Evolutionary conservation across 2,888 invertebrate species (phyloP).

Genomic region (Cephonodes hylas): DNA sequence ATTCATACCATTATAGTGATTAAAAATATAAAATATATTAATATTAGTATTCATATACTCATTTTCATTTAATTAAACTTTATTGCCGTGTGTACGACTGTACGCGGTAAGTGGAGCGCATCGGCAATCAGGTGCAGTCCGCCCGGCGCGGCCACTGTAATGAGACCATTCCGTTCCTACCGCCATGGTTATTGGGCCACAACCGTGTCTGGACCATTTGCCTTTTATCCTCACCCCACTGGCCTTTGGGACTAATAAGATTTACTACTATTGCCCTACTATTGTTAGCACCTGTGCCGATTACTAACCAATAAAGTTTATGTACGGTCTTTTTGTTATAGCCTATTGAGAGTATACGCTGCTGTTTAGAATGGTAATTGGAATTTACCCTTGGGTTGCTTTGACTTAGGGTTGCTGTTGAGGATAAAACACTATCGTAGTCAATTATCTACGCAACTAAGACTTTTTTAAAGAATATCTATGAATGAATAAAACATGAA

Average conservation of each 20-base stretch:
- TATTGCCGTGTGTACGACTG: slow-evolving; percentile 27
- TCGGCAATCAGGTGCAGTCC: slow-evolving; percentile 79
- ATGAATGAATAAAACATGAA: too few relatives aligned
- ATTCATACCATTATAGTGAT: too few relatives aligned
- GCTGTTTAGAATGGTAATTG: not conserved
- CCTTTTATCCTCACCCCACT: not conserved
- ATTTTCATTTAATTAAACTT: slow-evolving; percentile 18
- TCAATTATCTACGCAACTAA: too few relatives aligned
- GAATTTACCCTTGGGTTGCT: not conserved
- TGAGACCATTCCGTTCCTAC: slow-evolving; percentile 50
- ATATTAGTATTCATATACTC: not conserved
- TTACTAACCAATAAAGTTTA: not conserved
- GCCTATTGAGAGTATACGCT: not conserved
- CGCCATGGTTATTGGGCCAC: slow-evolving; percentile 17
- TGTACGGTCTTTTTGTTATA: not conserved
- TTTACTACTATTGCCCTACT: not conserved
- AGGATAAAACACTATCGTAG: too few relatives aligned
- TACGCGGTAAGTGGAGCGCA: slow-evolving; percentile 65
- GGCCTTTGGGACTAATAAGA: not conserved
- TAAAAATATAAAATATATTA: too few relatives aligned
- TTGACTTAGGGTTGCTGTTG: not conserved
- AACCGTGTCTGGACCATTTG: not conserved
- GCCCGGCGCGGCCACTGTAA: slow-evolving; percentile 31
- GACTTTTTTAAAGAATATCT: too few relatives aligned
- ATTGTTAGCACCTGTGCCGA: not conserved